Evolutionary conservation across 2,797 vertebrate genomes (phyloP).

Genomic region (Halcyon badia): DNA sequence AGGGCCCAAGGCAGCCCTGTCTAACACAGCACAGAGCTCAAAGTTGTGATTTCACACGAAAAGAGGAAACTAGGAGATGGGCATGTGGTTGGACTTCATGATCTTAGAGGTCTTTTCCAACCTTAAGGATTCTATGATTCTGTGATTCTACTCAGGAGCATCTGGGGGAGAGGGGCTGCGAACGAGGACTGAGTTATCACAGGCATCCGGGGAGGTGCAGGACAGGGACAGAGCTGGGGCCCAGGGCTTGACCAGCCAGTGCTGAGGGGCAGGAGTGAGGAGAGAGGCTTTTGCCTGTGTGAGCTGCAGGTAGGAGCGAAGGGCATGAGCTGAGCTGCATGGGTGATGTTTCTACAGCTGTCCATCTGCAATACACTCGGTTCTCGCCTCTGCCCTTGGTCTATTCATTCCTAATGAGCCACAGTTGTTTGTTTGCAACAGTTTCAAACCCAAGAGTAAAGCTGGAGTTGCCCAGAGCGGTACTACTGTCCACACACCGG

Average conservation of each 20-base stretch:
- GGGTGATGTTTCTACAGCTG: background rate
- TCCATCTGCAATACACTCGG: background rate
- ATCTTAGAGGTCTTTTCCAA: too few species aligned
- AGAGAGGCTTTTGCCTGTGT: background rate
- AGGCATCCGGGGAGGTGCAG: background rate
- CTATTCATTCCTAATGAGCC: background rate
- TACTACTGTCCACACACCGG: background rate
- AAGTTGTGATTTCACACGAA: background rate
- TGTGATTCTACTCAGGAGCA: background rate
- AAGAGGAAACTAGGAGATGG: background rate
- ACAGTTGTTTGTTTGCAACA: background rate
- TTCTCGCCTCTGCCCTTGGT: background rate
- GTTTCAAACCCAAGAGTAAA: slow-evolving; percentile 40
- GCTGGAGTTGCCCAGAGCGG: background rate
- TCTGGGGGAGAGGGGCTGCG: background rate
- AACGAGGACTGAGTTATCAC: background rate
- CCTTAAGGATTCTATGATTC: too few species aligned
- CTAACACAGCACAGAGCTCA: background rate
- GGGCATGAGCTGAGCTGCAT: background rate
- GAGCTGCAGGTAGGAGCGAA: background rate
- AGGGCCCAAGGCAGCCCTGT: background rate
- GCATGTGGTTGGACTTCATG: too few species aligned
- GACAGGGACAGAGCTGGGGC: background rate
- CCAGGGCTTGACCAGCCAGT: background rate
- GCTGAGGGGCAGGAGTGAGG: background rate